Evolutionary conservation across 2,113 vertebrate genomes (phyloP).

Genomic region (Dicerorhinus sumatrensis): DNA sequence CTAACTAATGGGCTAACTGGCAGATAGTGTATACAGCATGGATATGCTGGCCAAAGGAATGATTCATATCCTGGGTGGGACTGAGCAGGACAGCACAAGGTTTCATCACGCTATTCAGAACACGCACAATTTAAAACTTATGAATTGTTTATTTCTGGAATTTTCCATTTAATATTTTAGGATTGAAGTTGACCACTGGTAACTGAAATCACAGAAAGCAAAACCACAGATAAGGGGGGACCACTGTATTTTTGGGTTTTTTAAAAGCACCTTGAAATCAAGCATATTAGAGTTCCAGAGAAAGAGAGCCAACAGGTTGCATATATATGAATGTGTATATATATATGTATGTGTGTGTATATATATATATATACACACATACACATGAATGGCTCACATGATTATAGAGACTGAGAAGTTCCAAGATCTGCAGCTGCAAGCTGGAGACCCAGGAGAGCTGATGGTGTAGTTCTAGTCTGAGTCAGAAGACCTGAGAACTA

Average conservation of each 20-base stretch:
- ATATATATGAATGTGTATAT: rapidly evolving
- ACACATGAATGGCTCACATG: background rate
- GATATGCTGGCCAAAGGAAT: no score
- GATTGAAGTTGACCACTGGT: no score
- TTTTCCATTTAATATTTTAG: no score
- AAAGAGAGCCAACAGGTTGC: background rate
- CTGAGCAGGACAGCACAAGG: no score
- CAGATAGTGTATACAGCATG: no score
- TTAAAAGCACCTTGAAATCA: background rate
- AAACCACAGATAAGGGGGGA: no score
- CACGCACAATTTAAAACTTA: no score
- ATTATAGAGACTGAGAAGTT: background rate
- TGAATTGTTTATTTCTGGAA: no score
- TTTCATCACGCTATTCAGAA: no score
- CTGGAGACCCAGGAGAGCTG: background rate
- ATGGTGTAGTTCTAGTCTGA: background rate
- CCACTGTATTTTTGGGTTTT: background rate
- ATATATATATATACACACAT: background rate
- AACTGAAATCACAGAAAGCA: no score
- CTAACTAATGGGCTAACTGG: no score
- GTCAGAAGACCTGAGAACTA: background rate
- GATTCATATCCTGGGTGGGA: no score
- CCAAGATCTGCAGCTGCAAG: background rate
- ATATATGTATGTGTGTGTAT: background rate
- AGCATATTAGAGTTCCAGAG: background rate